Conservation (phyloP, 2,888 invertebrate species). For the Eupithecia insigniata region DNA sequence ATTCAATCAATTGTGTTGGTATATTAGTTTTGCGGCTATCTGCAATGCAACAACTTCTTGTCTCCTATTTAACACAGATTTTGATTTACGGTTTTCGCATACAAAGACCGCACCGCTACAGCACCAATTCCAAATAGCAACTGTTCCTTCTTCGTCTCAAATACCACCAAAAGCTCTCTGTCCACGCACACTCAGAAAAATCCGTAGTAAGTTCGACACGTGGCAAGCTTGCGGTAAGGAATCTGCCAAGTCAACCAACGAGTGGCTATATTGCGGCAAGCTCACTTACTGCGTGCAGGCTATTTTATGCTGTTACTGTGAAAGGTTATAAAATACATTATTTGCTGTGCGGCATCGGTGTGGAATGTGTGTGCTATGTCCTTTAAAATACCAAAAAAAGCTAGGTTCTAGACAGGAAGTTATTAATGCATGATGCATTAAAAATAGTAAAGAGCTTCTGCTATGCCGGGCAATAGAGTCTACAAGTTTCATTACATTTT, state of each 20-base stretch:
- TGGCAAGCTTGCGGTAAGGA: background rate
- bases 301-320: background rate
- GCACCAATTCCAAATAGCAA: background rate
- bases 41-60: background rate
- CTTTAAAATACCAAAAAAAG: background rate
- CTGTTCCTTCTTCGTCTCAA: background rate
- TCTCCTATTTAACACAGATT: too few species aligned
- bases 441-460: background rate
- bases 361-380: background rate
- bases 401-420: background rate
- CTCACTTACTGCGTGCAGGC: background rate
- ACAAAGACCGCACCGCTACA: background rate
- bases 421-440: background rate
- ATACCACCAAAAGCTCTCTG: background rate
- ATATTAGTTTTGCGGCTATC: background rate
- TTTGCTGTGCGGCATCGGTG: background rate
- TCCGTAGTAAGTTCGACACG: background rate
- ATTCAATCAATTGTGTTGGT: conserved; percentile 43
- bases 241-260: background rate
- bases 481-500: conserved; percentile 36
- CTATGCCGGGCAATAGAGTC: conserved; percentile 18
- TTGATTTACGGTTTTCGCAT: background rate
- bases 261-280: background rate
- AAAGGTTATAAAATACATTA: background rate
- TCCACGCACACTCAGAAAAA: background rate